phyloP scores from a whole-genome alignment of 2,113 vertebrate species.

The Colaptes auratus region DNA sequence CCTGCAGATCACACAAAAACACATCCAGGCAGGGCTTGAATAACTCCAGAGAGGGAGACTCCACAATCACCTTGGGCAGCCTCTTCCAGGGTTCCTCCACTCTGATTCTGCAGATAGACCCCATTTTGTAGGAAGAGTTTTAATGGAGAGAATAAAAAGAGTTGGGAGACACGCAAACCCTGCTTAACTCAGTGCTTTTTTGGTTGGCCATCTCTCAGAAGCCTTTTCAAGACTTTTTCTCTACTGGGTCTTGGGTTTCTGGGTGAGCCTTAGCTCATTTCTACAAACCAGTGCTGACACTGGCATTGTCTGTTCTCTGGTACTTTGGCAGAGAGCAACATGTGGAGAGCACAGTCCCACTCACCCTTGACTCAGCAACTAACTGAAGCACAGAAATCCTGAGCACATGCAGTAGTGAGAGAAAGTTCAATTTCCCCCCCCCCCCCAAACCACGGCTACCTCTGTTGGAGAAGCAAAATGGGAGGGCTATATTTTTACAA shows the following conservation, averaged over 20 bases:
- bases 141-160: neutral
- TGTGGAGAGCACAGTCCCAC: accelerated
- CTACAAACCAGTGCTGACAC: neutral
- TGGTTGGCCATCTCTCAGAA: neutral
- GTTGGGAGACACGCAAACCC: neutral
- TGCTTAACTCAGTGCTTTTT: neutral
- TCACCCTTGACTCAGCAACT: neutral
- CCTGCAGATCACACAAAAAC: no score
- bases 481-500: no score
- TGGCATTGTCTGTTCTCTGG: neutral
- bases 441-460: no score
- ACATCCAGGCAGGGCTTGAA: no score
- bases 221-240: neutral
- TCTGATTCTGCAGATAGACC: neutral
- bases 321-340: accelerated
- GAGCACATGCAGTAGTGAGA: no score
- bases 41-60: no score
- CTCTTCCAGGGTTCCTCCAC: no score
- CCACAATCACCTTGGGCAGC: no score
- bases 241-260: neutral
- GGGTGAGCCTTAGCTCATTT: neutral
- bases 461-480: no score
- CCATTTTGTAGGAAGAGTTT: neutral
- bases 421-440: no score
- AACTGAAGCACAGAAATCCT: neutral